Evolutionary conservation across 2,888 invertebrate species (phyloP), one percentile per base, ranked within the genome.

Genomic region (Drosophila melanosoma): DNA sequence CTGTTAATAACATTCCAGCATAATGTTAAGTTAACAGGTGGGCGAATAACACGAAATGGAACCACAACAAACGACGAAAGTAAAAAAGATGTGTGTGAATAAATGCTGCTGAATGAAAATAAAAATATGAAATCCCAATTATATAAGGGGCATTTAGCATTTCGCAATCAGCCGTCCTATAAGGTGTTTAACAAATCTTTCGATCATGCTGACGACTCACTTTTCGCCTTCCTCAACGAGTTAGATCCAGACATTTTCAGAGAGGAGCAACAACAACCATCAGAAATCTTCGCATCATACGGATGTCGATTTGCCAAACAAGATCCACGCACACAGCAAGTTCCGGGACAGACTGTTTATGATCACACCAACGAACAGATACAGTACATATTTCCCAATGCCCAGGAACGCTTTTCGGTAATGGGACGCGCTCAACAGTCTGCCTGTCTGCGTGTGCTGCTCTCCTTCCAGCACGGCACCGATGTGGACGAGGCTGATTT

Each of bases 271-370:
- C 38, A 77, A 8, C 60, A 67, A 6, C 57, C 65, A 0, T 38
- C 63, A 11, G 5, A 67, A 17, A 29, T 69, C 12, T 83, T 80
- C 17, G 38, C 36, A 17, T 61, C 73, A 0, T 86, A 80, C 12
- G 23, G n/a, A 2, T 20, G 23, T 20, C 49, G 17, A 11, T 54
- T 54, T 0, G 20, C 63, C 0, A 17, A 83, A 0, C 52, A 51
- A 20, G 92, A 92, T 83, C 93, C 93, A 1, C 88, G 93, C 0
- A 92, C 74, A 1, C 58, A 81, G 7, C 60, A 85, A 5, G 35
- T 69, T n/a, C 61, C 89, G 0, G 29, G 1, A 0, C 56, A 58
- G 3, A 10, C 69, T 1, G 8, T 71, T 0, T 83, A 79, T 53
- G 90, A 92, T 60, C 64, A 89, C 45, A 77, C 88, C 87, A 3